These are phyloP conservation scores for Porites lobata DNA, from an alignment of 92 coral and sea anemone species.

Conservation along the genomic window DNA sequence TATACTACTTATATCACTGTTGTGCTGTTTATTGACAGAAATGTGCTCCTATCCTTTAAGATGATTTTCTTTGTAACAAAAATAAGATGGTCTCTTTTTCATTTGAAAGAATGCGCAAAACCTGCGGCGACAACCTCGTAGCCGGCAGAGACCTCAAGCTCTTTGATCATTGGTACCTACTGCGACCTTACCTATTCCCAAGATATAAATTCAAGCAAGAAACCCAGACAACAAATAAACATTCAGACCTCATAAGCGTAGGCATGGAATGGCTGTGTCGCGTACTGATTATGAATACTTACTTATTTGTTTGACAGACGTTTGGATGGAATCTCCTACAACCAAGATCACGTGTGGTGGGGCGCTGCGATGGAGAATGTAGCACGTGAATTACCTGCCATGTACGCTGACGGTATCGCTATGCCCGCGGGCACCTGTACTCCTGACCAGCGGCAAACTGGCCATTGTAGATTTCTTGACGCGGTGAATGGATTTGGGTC, in stretches of 20 bases:
- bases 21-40: too few relatives aligned
- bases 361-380: slow-evolving; percentile 85
- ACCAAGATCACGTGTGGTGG: slow-evolving; percentile 81
- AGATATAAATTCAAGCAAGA: too few relatives aligned
- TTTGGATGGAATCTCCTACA: slow-evolving; percentile 89
- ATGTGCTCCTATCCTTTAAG: too few relatives aligned
- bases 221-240: too few relatives aligned
- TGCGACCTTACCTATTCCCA: too few relatives aligned
- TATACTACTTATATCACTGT: too few relatives aligned
- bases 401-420: slow-evolving; percentile 89
- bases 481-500: slow-evolving; percentile 89
- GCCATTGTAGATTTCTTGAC: slow-evolving; percentile 69
- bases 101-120: too few relatives aligned
- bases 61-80: too few relatives aligned
- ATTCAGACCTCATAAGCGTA: background rate
- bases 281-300: background rate
- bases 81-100: too few relatives aligned
- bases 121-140: too few relatives aligned
- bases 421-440: slow-evolving; percentile 87
- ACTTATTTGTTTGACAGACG: slow-evolving; percentile 64
- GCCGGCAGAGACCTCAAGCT: too few relatives aligned
- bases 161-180: too few relatives aligned
- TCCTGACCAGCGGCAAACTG: slow-evolving; percentile 49
- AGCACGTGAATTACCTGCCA: slow-evolving; percentile 80
- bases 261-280: background rate